Conservation (phyloP, 2,888 invertebrate genomes). For the Apodemia zela region DNA sequence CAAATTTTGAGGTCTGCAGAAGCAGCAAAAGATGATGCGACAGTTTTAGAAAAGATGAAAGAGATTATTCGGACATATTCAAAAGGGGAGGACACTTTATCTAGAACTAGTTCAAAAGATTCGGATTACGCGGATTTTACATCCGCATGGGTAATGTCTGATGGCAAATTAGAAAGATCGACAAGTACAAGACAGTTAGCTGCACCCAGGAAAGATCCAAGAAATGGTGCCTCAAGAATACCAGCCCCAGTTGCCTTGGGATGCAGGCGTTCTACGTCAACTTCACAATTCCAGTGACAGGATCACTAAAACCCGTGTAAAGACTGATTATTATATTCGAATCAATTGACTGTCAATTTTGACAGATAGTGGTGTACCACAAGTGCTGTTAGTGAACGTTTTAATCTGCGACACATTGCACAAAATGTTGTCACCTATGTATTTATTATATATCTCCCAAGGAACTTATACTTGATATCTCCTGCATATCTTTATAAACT, state of each 20-base stretch:
- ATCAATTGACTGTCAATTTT: constrained; percentile 30
- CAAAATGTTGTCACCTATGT: constrained; percentile 11
- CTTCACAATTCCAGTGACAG: constrained; percentile 69
- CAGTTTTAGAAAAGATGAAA: constrained; percentile 87
- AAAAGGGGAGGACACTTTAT: constrained; percentile 67
- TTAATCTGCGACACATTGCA: neutral
- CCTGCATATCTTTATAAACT: constrained; percentile 37
- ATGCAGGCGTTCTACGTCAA: constrained; percentile 69
- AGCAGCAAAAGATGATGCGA: constrained; percentile 85
- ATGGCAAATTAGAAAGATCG: constrained; percentile 83
- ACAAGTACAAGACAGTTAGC: constrained; percentile 76
- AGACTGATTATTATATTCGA: constrained; percentile 35
- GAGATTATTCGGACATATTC: constrained; percentile 77
- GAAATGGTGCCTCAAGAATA: constrained; percentile 66
- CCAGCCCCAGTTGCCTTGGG: constrained; percentile 69
- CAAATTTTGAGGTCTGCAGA: constrained; percentile 87
- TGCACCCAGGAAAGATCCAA: constrained; percentile 68
- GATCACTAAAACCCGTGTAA: constrained; percentile 35
- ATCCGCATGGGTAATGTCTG: constrained; percentile 86
- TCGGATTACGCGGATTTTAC: constrained; percentile 85
- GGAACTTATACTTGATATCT: neutral
- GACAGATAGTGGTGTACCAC: constrained; percentile 14
- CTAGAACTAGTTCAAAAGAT: constrained; percentile 74
- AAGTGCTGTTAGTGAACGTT: constrained; percentile 11
- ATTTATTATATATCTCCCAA: constrained; percentile 27